Percentiles rank a stretch among this genome's conserved stretches.
These are phyloP conservation scores for Pyrgilauda ruficollis DNA, from an alignment of 2,113 vertebrate species.

Conservation along the genomic window DNA sequence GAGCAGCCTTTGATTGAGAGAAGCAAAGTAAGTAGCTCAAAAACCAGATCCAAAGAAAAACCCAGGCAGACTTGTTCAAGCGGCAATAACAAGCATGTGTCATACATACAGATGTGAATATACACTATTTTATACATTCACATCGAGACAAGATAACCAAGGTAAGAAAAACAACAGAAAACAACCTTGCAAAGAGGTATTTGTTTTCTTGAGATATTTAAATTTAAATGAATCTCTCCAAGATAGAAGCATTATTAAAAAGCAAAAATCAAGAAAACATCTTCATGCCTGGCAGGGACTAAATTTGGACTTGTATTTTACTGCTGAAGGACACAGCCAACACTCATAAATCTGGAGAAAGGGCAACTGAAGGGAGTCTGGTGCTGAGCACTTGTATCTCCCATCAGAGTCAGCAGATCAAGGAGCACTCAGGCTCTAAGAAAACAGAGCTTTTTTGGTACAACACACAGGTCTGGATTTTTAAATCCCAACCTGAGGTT, in stretches of 20 bases:
- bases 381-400: background rate
- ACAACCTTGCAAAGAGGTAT: background rate
- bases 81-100: constrained; percentile 41
- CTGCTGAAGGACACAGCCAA: constrained; percentile 1
- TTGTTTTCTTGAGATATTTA: constrained; percentile 6
- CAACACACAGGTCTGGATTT: background rate
- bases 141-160: background rate
- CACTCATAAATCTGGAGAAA: background rate
- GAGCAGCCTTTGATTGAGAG: constrained; percentile 11
- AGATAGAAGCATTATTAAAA: background rate
- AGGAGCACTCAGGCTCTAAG: background rate
- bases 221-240: background rate
- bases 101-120: constrained; percentile 27
- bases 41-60: constrained; percentile 16
- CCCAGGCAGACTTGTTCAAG: background rate
- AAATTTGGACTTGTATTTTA: constrained; percentile 6
- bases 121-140: background rate
- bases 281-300: constrained; percentile 28
- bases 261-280: background rate
- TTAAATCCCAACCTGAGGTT: background rate
- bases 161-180: background rate
- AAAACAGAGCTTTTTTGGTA: constrained; percentile 4
- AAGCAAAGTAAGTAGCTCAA: constrained; percentile 30
- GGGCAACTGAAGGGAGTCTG: background rate
- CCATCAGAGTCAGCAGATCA: background rate